Evolutionary conservation across 2,797 vertebrate genomes (phyloP), one percentile per base, ranked within the genome.

Genomic region (Hylomyscus alleni): DNA sequence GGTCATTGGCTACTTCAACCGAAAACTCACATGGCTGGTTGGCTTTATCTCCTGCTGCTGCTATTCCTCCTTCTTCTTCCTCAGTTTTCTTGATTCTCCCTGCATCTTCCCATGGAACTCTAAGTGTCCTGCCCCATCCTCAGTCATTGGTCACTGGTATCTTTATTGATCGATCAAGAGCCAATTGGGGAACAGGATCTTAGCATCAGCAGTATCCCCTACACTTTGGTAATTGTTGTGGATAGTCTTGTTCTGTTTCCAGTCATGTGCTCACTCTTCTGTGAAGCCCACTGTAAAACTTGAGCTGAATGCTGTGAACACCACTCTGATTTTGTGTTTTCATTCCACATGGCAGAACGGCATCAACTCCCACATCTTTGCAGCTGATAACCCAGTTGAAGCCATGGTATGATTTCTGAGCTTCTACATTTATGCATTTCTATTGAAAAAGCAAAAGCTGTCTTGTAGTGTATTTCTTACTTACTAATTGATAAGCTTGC

Each of bases 371-470:
- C 44, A 17, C 37, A 50, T 83, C 26, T 87, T 80, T 87, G 78
- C 20, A 90, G 54, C 20, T 87, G 9, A 14, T 7, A 85, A 72
- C 40, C 20, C 17, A 90, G 6, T n/a, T 81, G 80, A 84, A 83
- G 60, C 20, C 72, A 40, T 31, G 1, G 4, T 65, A 19, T 75
- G 26, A 69, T 22, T 89, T 93, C 37, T 58, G 47, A 10, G 10
- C 24, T 52, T 56, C 47, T 78, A 78, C 2, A n/a, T 58, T 90
- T 84, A 67, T 82, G 26, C 85, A 52, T 95, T 93, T 93, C 72
- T 37, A 52, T 72, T 84, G n/a, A 91, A 40, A 84, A 90, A 26
- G 37, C 11, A 88, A 89, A 95, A 80, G 0, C 44, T 90, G 40
- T 90, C 10, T 88, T 77, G 12, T 26, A 88, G n/a, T 12, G 3